phyloP scores from a whole-genome alignment of 2,113 vertebrate species.

The Chionodraco myersi region DNA sequence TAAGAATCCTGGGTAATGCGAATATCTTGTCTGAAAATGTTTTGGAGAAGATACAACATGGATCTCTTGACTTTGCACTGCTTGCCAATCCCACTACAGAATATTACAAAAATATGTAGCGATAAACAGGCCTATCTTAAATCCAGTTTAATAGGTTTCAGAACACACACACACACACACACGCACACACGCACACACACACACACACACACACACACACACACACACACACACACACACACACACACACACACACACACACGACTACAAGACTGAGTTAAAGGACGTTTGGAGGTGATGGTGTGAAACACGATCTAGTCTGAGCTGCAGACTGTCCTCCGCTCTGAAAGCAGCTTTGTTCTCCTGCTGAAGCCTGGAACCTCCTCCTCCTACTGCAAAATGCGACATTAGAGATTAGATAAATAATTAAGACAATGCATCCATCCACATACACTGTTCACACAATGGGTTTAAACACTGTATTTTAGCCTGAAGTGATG shows the following conservation, averaged over 20 bases:
- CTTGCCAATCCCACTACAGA: not conserved
- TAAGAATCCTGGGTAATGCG: not conserved
- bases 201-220: too few species aligned
- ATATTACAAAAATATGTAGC: not conserved
- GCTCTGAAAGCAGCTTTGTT: constrained; percentile 76
- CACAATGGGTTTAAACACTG: not conserved
- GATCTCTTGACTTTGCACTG: not conserved
- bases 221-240: not conserved
- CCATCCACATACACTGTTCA: not conserved
- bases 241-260: constrained; percentile 24
- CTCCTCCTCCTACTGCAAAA: not conserved
- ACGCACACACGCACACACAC: not conserved
- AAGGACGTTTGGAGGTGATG: constrained; percentile 73
- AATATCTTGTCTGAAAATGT: too few species aligned
- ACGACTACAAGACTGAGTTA: not conserved
- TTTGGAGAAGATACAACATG: not conserved
- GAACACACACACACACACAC: not conserved
- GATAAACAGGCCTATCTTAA: too few species aligned
- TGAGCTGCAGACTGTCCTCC: constrained; percentile 5
- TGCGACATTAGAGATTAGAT: not conserved
- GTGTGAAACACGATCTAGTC: constrained; percentile 64
- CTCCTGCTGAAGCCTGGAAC: constrained; percentile 30
- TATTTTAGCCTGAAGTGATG: not conserved
- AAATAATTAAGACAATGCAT: not conserved
- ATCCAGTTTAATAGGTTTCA: too few species aligned